Conservation (phyloP, 2,888 invertebrate genomes). For the Acanthosoma haemorrhoidale region DNA sequence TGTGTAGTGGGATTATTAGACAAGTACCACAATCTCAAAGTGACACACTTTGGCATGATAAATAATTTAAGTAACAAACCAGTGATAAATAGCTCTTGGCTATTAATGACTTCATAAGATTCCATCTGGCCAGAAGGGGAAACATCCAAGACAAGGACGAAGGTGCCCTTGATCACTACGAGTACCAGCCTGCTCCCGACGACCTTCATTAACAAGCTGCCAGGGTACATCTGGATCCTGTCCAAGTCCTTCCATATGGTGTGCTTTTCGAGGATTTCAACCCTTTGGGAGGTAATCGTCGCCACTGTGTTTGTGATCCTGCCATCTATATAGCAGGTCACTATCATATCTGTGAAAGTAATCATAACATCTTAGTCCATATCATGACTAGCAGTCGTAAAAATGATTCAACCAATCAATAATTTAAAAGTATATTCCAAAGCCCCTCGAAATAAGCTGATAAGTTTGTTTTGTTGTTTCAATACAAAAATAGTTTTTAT, state of each 20-base stretch:
- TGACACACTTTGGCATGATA: not conserved
- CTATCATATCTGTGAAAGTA: conserved; percentile 5
- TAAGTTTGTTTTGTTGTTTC: too few species aligned
- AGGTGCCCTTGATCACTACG: conserved; percentile 34
- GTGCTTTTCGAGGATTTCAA: not conserved
- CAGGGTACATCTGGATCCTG: conserved; percentile 30
- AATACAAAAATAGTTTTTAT: too few species aligned
- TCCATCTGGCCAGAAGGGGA: not conserved
- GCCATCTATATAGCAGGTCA: conserved; percentile 12
- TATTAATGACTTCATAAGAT: conserved; percentile 17
- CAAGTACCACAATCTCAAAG: too few species aligned
- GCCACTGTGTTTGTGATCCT: conserved; percentile 18
- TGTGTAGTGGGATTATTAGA: too few species aligned
- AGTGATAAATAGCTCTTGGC: conserved; percentile 32
- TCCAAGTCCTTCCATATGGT: conserved; percentile 36
- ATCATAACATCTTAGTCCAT: too few species aligned
- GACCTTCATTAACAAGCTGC: conserved; percentile 13
- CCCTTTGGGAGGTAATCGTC: conserved; percentile 5
- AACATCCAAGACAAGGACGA: conserved; percentile 32
- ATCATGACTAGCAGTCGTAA: too few species aligned
- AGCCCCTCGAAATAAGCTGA: too few species aligned
- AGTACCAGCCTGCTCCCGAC: not conserved
- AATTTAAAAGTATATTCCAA: too few species aligned
- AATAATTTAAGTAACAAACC: conserved; percentile 12
- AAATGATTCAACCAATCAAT: too few species aligned